Base-by-base conservation (phyloP, 2,113 vertebrate genomes). In the Dipodomys spectabilis region DNA sequence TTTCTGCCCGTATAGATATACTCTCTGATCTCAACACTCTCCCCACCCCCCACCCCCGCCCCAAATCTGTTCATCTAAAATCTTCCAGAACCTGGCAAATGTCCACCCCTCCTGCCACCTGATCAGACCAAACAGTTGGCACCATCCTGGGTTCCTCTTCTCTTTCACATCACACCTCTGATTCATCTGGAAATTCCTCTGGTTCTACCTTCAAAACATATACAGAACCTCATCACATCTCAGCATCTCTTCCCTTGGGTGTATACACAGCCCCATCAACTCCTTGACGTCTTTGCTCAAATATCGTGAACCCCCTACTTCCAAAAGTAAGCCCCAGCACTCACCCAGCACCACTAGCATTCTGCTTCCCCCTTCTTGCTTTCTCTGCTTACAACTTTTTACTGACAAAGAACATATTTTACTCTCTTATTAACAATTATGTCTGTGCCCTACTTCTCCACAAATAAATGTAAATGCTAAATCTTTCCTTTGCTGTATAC, bases 191-290 rank as follows among this genome's bases (percentile, higher is more conserved):
- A 64, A 79, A 92, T 60, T 77, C 60, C 28, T 80, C 0, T 93
- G 69, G 68, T 20, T 90, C 81, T 53, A 89, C 35, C 71, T 93
- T 95, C 77, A 91, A 92, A 92, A 82, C 65, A 92, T 71, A 82
- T 4, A 85, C 6, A 83, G 22, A 84, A 83, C 86, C 35, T 82
- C 62, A 82, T 77, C 53, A 82, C 12, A 92, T 44, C 18, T 85
- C 72, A 86, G 7, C 22, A 91, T 53, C 30, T 87, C 92, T 68
- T 93, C 74, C 83, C n/a, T 28, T 67, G 11, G 13, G 25, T 35
- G 6, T 57, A 77, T 27, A 67, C 9, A 45, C 0, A 81, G 73
- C 28, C 68, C 53, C 60, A 22, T 57, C 32, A 67, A 4, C 57
- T 85, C 78, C 25, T 78, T 72, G 5, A 71, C n/a, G n/a, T 73